Evolutionary conservation across 1,140 invertebrate species (phyloP).

Genomic region (Drosophila fuyamai): DNA sequence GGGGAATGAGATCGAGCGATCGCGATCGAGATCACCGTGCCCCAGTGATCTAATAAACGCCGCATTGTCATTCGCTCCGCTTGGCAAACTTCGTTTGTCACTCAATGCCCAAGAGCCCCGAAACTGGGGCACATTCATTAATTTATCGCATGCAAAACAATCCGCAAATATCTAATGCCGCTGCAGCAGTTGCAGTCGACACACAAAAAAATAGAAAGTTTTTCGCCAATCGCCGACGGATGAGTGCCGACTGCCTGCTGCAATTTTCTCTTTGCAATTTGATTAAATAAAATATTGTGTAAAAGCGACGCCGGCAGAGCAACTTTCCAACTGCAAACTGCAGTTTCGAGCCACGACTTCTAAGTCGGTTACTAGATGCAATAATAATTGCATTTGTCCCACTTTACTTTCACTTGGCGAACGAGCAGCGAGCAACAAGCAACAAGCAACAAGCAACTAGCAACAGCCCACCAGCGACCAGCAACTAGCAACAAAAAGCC

Average conservation of each 20-base stretch:
- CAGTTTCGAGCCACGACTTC: conserved; percentile 56
- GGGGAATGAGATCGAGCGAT: background rate
- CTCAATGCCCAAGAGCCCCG: conserved; percentile 37
- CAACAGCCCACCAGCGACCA: conserved; percentile 23
- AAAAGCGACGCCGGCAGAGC: conserved; percentile 65
- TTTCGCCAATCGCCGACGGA: conserved; percentile 51
- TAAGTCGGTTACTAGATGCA: conserved; percentile 84
- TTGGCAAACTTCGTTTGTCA: conserved; percentile 56
- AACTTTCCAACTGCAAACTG: conserved; percentile 75
- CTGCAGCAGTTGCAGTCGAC: conserved; percentile 58
- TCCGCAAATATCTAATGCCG: conserved; percentile 51
- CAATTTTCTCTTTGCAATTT: conserved; percentile 83
- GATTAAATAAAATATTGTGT: conserved; percentile 84
- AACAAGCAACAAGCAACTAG: conserved; percentile 31
- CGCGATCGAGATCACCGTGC: conserved; percentile 30
- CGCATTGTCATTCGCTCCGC: conserved; percentile 55
- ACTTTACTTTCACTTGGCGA: conserved; percentile 84
- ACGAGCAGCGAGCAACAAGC: conserved; percentile 31
- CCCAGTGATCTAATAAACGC: conserved; percentile 59
- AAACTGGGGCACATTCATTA: conserved; percentile 76
- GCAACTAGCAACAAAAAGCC: conserved; percentile 29
- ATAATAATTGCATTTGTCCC: conserved; percentile 84
- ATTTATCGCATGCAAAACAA: conserved; percentile 73
- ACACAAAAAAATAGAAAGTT: conserved; percentile 81
- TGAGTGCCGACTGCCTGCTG: conserved; percentile 33